Base-by-base conservation (phyloP, 2,113 vertebrate species). In the Grus americana region DNA sequence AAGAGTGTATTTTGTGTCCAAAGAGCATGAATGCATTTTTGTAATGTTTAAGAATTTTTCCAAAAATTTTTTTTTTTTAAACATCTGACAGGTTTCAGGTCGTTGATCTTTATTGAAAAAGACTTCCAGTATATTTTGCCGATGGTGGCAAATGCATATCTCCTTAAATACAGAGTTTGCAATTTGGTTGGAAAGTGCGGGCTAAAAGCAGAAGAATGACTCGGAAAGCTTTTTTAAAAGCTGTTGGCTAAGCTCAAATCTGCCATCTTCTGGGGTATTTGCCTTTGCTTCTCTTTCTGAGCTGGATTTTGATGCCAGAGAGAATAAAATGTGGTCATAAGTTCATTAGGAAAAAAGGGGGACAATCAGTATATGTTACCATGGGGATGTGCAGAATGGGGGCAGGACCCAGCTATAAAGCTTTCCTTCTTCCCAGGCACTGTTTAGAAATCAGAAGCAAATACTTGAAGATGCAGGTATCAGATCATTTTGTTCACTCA, bases 181-280 rank as follows among this genome's bases (percentile, higher is more conserved):
- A 63, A 7, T 78, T 9, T 36, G 42, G 12, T 58, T 70, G 50
- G 17, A 80, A 70, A 24, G 16, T 42, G 59, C 9, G 55, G 76
- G 26, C 72, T 81, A 29, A 86, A 91, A 88, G 22, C 61, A 93
- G 50, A 73, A 19, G 26, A 86, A 58, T 66, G 13, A 38, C 26
- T 74, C n/a, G 49, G 32, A 74, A 61, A 2, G 6, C 10, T 55
- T 78, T 82, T 65, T 15, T 36, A 40, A 59, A 88, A 19, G 27
- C 24, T 66, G 21, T 57, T 92, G 68, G 27, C 24, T 90, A 78
- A 89, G 76, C 57, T 91, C 83, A 92, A 84, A 87, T 78, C 61
- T 95, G 76, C 88, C 73, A 68, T 81, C 89, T 95, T 95, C 65
- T 92, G 84, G 36, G 47, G 34, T 68, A 42, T 55, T 80, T 75